phyloP scores from a whole-genome alignment of 2,113 vertebrate genomes.

The Calyptomena viridis region DNA sequence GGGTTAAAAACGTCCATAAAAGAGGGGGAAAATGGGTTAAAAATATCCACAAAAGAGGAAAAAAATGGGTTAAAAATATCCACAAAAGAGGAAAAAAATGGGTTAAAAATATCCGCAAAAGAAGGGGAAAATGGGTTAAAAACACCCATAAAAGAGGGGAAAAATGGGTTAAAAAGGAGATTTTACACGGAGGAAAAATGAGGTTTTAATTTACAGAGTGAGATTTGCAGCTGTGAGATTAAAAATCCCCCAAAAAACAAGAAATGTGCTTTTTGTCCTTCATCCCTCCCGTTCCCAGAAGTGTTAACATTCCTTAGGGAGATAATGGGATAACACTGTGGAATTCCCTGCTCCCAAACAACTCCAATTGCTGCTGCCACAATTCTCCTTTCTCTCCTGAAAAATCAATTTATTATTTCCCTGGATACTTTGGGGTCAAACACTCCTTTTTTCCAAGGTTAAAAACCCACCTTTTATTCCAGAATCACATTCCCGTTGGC shows the following conservation, averaged over 20 bases:
- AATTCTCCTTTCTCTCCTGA: accelerated
- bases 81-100: too few relatives aligned
- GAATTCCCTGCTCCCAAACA: neutral
- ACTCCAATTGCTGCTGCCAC: neutral
- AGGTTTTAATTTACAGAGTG: neutral
- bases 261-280: neutral
- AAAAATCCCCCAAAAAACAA: too few relatives aligned
- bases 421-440: neutral
- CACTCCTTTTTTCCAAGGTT: accelerated
- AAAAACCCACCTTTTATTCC: neutral
- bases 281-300: accelerated
- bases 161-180: neutral
- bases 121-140: too few relatives aligned
- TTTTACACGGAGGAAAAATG: neutral
- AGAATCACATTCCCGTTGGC: accelerated
- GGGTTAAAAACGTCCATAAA: too few relatives aligned
- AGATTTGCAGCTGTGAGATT: neutral
- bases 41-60: too few relatives aligned
- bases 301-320: neutral
- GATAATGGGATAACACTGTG: neutral
- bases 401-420: neutral
- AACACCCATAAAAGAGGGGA: too few relatives aligned
- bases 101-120: too few relatives aligned
- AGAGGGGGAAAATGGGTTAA: neutral
- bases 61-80: too few relatives aligned